Evolutionary conservation across 1,140 invertebrate species (phyloP), one percentile per base, ranked within the genome.

Genomic region (Proales similis): DNA sequence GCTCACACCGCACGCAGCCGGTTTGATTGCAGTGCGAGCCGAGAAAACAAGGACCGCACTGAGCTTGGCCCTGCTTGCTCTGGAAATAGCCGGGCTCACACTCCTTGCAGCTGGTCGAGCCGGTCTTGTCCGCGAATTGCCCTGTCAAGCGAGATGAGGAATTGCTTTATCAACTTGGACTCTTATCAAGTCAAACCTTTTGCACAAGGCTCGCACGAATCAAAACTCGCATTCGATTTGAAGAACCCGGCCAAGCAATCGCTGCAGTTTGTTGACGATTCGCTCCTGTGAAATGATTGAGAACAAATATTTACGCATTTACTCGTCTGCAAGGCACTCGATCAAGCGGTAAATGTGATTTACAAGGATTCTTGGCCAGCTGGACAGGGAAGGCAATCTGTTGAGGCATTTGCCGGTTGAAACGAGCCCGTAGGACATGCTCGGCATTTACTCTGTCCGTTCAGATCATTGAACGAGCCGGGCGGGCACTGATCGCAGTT

Each of bases 311-410:
- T 53, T 22, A 3, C n/a, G n/a, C 26, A 6, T 33, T 19, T 53
- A n/a, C 29, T 53, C 42, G 0, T 38, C n/a, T 38, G 11, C 11
- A 51, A 51, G 29, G 11, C 7, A 46, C 3, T n/a, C n/a, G n/a
- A n/a, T n/a, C n/a, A n/a, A n/a, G n/a, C n/a, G n/a, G n/a, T n/a
- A n/a, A n/a, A n/a, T 43, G 9, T 36, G 9, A 36, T 36, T 39
- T 57, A 57, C 51, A 42, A 26, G n/a, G 51, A 42, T 57, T 57
- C 51, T 19, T 30, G 45, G 2, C 51, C 51, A 1, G 51, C 51
- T 42, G 51, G 51, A 42, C 51, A 57, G 11, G 27, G 36, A 0
- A 57, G 32, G 32, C 51, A 57, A 12, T 14, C 30, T 29, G 9
- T 5, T 9, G 51, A 57, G 9, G 36, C 51, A 42, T 9, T 19